Percentiles rank a stretch among this genome's conserved stretches.
These are phyloP conservation scores for Halictus rubicundus DNA, from an alignment of 1,140 invertebrate genomes.

Conservation along the genomic window DNA sequence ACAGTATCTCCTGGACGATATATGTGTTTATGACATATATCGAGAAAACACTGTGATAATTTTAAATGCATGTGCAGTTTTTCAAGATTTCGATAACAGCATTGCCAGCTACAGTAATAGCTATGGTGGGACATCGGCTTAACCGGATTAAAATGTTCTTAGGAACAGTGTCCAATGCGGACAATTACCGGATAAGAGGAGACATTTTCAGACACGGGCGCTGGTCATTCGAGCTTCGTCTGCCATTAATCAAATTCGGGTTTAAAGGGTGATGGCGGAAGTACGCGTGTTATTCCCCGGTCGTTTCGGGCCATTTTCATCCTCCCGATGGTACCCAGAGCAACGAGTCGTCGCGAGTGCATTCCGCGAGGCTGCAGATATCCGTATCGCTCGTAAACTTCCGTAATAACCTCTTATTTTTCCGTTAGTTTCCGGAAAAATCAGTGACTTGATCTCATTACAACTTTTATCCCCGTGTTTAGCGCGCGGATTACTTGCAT, in stretches of 20 bases:
- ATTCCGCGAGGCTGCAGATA: background rate
- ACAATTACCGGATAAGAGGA: background rate
- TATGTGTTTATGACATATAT: no score
- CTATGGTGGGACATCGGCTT: no score
- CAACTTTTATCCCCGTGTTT: conserved; percentile 51
- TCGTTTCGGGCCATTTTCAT: background rate
- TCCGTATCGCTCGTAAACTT: conserved; percentile 36
- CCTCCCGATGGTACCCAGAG: background rate
- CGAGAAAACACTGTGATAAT: no score
- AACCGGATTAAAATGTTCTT: no score
- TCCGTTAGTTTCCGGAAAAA: conserved; percentile 15
- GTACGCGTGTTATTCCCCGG: no score
- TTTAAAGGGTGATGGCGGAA: background rate
- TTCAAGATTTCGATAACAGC: no score
- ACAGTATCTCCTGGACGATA: no score
- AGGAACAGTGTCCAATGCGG: no score
- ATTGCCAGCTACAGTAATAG: no score
- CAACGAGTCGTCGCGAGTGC: background rate
- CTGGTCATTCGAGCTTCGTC: background rate
- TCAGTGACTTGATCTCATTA: conserved; percentile 54
- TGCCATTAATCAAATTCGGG: background rate
- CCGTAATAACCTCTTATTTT: conserved; percentile 33
- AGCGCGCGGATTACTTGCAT: conserved; percentile 44
- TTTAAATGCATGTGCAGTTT: no score
- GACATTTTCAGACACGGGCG: background rate